A percentile compares a stretch with the other conserved stretches of the same genome.
Evolutionary conservation across 2,797 vertebrate species (phyloP).

Genomic region (Telmatherina bonti): DNA sequence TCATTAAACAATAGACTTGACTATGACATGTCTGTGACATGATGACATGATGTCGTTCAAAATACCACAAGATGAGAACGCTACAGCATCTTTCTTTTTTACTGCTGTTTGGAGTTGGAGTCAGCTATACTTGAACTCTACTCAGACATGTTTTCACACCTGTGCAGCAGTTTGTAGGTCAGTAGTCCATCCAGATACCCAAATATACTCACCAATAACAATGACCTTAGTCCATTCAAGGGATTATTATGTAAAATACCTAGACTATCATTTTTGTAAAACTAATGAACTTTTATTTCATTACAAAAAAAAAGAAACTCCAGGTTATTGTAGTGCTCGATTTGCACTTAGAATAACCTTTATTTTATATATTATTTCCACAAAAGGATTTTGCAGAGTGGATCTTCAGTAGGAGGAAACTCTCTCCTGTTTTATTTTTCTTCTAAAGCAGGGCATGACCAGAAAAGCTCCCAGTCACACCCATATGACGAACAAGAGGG

Average conservation of each 20-base stretch:
- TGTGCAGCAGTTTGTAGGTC: background rate
- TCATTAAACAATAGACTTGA: background rate
- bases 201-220: too few species aligned
- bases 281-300: background rate
- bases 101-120: background rate
- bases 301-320: background rate
- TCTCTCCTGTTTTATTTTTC: conserved; percentile 4
- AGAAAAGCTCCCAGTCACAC: conserved; percentile 53
- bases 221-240: background rate
- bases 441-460: conserved; percentile 25
- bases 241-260: background rate
- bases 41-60: too few species aligned
- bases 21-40: too few species aligned
- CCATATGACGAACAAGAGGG: conserved; percentile 34
- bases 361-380: too few species aligned
- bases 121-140: background rate
- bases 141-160: background rate
- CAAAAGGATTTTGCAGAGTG: conserved; percentile 15
- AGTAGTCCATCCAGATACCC: background rate
- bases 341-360: background rate
- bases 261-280: background rate
- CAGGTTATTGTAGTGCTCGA: background rate
- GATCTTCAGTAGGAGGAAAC: conserved; percentile 25
- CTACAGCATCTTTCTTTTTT: background rate
- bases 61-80: background rate